Evolutionary conservation across 2,888 invertebrate genomes (phyloP), one percentile per base, ranked within the genome.

Genomic region (Pyrochroa serraticornis): DNA sequence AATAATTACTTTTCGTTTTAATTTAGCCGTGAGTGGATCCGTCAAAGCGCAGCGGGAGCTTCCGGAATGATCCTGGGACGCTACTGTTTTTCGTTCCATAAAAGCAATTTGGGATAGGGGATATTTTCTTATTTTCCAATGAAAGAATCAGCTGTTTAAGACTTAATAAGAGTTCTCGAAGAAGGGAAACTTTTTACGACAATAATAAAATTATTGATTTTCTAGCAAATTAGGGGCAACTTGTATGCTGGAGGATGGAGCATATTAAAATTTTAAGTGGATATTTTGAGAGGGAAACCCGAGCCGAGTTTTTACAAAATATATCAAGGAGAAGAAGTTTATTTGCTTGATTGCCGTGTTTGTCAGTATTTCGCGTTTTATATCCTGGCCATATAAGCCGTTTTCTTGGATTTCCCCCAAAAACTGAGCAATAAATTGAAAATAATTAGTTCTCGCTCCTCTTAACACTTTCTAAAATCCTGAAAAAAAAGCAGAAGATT

Each of bases 251-350:
- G 61, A 65, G 65, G 63, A 67, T 66, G 68, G 63, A 65, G 66
- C 71, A 71, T 71, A 72, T 71, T 71, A 72, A 72, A 72, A 70
- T 72, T 71, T 71, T 71, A 71, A 71, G 71, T 72, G 71, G 70
- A 68, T 70, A 67, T 71, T 70, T 69, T 65, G 31, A 35, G 50
- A 48, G 33, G 42, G 30, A 39, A 35, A 10, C 14, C 10, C 35
- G 47, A 30, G 41, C 30, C 32, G 38, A 56, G 22, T 33, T 56
- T 50, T 45, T 7, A 14, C 52, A 22, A 45, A 49, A 47, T 36
- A 13, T 22, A 30, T 8, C 22, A 30, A 12, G n/a, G 9, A 36
- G 35, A 14, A 12, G 12, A 42, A 50, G 50, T 47, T 50, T 51
- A 42, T 47, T 58, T 46, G 58, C 30, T 47, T 42, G 58, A 52